Base-by-base conservation (phyloP, 2,797 vertebrate genomes). In the Peromyscus melanophrys region DNA sequence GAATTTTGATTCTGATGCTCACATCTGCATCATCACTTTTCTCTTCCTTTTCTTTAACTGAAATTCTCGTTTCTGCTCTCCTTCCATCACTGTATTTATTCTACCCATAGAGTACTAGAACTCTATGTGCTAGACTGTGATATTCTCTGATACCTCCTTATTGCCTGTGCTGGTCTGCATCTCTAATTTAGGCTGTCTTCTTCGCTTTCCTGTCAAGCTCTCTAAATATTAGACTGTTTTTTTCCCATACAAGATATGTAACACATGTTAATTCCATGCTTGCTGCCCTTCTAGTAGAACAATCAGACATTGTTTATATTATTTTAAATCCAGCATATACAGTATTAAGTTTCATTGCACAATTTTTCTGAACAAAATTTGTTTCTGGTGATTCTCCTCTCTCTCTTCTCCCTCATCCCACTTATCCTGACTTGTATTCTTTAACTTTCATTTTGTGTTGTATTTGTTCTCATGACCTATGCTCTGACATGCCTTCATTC, bases 1-100 rank as follows among this genome's bases (percentile, higher is more conserved):
- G 17, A 37, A 71, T 90, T 90, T 31, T 84, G 46, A 11, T 88
- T 97, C 83, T 80, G 21, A 34, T 63, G n/a, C n/a, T 77, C 27
- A 3, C 12, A 31, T 85, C 61, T 46, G 90, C 27, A 43, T 75
- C 76, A 67, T 57, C 75, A 8, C 55, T 92, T 71, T 29, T 27
- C 2, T 55, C 31, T 52, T 19, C 12, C 25, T 59, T 29, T 49
- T 17, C 63, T 86, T 49, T 59, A 73, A 73, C 25, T 37, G 55
- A 95, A 57, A 23, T 63, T 88, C 67, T 76, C 59, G 31, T 31
- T 93, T 75, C 49, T 84, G 27, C 23, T 75, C 13, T 11, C 49
- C 84, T 55, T 2, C 67, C 29, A 71, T 87, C 9, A 4, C 29
- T n/a, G 1, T 55, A 29, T 69, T 90, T 85, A 27, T 84, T 37